Evolutionary conservation across 1,140 invertebrate species (phyloP).

Genomic region (Aphidius ervi): DNA sequence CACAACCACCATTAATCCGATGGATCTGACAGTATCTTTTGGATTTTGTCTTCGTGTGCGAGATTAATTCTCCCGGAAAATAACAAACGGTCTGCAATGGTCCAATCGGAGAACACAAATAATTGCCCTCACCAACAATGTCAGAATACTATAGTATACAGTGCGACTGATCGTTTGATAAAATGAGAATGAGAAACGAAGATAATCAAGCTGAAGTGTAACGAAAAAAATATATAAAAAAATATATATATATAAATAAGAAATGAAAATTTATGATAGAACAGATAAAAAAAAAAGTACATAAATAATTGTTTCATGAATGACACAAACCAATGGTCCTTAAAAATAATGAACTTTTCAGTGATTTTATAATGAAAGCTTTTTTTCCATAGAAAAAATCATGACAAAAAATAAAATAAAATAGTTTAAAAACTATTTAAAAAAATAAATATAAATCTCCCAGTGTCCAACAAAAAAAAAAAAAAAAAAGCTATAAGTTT

Average conservation of each 20-base stretch:
- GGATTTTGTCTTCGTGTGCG: slow-evolving; percentile 22
- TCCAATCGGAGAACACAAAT: slow-evolving; percentile 4
- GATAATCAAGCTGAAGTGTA: neutral
- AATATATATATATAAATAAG: slow-evolving; percentile 12
- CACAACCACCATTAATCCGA: slow-evolving; percentile 29
- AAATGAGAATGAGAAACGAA: neutral
- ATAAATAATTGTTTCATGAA: neutral
- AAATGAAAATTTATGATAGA: slow-evolving; percentile 2
- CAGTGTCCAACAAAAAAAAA: neutral
- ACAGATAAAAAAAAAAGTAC: slow-evolving; percentile 1
- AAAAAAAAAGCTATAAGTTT: slow-evolving; percentile 8
- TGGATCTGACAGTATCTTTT: slow-evolving; percentile 27
- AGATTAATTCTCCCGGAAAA: slow-evolving; percentile 28
- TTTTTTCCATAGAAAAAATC: neutral
- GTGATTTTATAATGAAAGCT: slow-evolving; percentile 11
- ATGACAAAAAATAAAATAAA: neutral
- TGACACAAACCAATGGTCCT: slow-evolving; percentile 17
- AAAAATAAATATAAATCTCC: no score
- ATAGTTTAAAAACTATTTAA: no score
- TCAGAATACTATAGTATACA: no score
- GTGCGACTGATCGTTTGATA: no score
- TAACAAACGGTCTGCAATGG: slow-evolving; percentile 22
- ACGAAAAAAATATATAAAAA: slow-evolving; percentile 5
- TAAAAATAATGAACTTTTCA: slow-evolving; percentile 23
- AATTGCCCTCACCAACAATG: slow-evolving; percentile 11